Evolutionary conservation across 2,113 vertebrate species (phyloP).

Genomic region (Nansenia antarctica): DNA sequence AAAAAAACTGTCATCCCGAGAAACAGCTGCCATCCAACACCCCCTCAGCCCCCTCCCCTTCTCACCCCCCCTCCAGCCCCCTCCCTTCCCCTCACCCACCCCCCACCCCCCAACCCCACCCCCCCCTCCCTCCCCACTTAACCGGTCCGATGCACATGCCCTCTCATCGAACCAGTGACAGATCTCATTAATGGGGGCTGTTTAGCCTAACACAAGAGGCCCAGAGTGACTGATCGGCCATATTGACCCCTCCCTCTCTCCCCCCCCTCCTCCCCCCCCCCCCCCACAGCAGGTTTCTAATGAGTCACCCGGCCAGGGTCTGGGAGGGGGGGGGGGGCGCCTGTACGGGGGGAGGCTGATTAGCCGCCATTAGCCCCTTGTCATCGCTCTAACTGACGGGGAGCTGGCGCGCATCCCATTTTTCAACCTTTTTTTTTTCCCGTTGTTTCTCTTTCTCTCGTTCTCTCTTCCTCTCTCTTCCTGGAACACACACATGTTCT

Average conservation of each 20-base stretch:
- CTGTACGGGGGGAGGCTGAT: neutral
- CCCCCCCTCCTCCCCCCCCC: neutral
- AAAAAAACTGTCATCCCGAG: neutral
- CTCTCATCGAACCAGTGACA: neutral
- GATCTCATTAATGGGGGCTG: neutral
- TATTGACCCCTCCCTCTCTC: neutral
- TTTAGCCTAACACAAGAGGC: neutral
- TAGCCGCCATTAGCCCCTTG: neutral
- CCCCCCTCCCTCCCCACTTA: neutral
- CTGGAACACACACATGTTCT: too few relatives aligned
- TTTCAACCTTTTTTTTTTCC: too few relatives aligned
- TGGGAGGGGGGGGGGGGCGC: neutral
- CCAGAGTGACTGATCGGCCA: neutral
- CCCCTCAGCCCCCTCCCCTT: neutral
- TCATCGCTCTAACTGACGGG: neutral
- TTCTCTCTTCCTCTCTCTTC: neutral
- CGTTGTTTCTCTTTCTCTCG: neutral
- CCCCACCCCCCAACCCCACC: neutral
- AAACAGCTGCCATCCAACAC: neutral
- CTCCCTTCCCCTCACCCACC: neutral
- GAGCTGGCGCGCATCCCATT: too few relatives aligned
- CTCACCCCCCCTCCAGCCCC: neutral
- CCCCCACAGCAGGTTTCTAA: neutral
- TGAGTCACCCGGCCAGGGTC: neutral
- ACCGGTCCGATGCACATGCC: neutral